Conservation (phyloP, 2,113 vertebrate species). For the Odobenus rosmarus region DNA sequence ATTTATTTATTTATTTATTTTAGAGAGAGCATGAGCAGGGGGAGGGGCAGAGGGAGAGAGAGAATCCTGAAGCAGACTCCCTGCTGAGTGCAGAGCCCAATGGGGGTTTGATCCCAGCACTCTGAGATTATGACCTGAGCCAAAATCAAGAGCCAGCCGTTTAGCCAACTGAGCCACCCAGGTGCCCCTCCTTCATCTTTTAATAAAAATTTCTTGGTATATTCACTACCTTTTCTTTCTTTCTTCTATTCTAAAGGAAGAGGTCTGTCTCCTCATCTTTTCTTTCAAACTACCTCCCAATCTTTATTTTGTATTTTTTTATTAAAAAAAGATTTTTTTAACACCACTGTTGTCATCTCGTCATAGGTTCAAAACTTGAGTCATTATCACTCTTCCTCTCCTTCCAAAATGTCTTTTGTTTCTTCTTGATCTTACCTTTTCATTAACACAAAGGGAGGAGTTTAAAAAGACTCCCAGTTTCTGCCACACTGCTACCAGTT, state of each 20-base stretch:
- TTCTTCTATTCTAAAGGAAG: not conserved
- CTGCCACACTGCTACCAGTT: not conserved
- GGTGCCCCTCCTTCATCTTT: not conserved
- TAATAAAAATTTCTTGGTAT: not conserved
- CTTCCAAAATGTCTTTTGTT: not conserved
- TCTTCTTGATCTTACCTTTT: conserved; percentile 3
- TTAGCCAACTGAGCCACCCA: not conserved
- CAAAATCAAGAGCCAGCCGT: not conserved
- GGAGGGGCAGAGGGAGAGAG: not conserved
- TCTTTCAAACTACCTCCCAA: not conserved
- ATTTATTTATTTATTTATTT: not conserved
- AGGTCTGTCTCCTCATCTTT: not conserved
- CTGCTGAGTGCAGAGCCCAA: not conserved
- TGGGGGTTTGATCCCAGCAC: not conserved
- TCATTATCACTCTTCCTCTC: not conserved
- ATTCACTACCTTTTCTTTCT: not conserved
- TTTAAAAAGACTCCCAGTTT: not conserved
- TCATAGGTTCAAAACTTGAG: conserved; percentile 22
- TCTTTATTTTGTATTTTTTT: not conserved
- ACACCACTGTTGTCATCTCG: not conserved
- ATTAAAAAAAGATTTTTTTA: not conserved
- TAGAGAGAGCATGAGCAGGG: not conserved
- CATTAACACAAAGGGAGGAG: not conserved
- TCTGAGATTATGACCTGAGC: not conserved
- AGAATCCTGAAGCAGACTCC: not conserved